Evolutionary conservation across 2,113 vertebrate species (phyloP).

Genomic region (Triplophysa rosa): DNA sequence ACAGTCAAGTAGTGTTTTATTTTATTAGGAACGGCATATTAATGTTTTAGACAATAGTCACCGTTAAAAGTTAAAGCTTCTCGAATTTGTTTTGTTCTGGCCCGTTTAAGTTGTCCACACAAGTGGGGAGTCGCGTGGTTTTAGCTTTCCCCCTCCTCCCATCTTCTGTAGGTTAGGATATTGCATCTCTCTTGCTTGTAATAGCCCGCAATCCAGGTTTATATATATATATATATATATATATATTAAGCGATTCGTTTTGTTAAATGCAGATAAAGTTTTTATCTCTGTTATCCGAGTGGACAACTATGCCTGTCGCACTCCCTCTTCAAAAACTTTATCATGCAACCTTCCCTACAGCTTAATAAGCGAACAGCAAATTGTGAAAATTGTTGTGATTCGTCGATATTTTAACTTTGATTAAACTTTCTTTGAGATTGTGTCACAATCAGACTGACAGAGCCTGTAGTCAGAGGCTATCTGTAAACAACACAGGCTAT

Average conservation of each 20-base stretch:
- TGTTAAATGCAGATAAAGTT: background rate
- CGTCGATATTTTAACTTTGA: background rate
- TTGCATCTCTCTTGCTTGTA: constrained; percentile 10
- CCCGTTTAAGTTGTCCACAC: constrained; percentile 33
- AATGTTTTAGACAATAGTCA: background rate
- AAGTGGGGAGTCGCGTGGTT: constrained; percentile 17
- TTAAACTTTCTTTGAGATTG: background rate
- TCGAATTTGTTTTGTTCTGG: constrained; percentile 16
- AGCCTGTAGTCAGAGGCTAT: background rate
- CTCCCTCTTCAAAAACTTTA: background rate
- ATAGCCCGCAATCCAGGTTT: background rate
- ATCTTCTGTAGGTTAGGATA: constrained; percentile 1
- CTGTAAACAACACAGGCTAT: background rate
- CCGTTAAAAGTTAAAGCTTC: background rate
- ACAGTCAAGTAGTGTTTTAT: background rate
- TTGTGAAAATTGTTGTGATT: background rate
- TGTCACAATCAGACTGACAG: background rate
- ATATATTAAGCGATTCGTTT: background rate
- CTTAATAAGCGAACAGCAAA: background rate
- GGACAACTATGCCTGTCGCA: background rate
- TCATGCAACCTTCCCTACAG: background rate
- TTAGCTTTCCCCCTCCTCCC: background rate
- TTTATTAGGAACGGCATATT: background rate
- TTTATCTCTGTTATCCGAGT: background rate
- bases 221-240: background rate